phyloP scores from a whole-genome alignment of 1,140 invertebrate genomes.

The Danaus plexippus region DNA sequence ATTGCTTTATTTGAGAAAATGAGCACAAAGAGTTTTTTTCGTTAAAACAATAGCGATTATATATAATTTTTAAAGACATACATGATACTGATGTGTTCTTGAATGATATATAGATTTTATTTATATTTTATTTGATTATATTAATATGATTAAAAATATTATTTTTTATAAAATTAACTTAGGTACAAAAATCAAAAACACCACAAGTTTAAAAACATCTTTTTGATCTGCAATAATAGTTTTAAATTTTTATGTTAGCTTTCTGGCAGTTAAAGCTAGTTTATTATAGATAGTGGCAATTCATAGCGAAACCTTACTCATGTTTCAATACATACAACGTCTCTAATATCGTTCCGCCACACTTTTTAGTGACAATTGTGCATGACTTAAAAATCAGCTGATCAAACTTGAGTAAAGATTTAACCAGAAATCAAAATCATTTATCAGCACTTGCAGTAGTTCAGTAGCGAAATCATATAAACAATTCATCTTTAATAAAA shows the following conservation, averaged over 20 bases:
- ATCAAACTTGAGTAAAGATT: conserved; percentile 10
- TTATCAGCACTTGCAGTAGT: conserved; percentile 18
- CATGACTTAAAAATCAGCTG: conserved; percentile 34
- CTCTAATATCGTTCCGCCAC: conserved; percentile 58
- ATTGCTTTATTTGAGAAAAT: too few relatives aligned
- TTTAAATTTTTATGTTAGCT: not conserved
- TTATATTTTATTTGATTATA: too few relatives aligned
- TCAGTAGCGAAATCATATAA: conserved; percentile 15
- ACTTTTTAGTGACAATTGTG: conserved; percentile 50
- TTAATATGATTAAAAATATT: too few relatives aligned
- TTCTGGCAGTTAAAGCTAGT: not conserved
- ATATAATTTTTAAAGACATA: too few relatives aligned
- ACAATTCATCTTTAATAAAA: conserved; percentile 9
- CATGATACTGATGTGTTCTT: too few relatives aligned
- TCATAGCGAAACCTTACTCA: conserved; percentile 71
- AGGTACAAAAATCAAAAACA: not conserved
- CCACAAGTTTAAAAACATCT: not conserved
- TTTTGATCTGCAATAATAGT: conserved; percentile 3
- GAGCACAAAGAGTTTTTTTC: too few relatives aligned
- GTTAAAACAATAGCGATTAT: too few relatives aligned
- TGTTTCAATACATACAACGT: conserved; percentile 42
- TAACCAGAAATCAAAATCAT: conserved; percentile 9
- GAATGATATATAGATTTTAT: too few relatives aligned
- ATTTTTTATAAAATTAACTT: too few relatives aligned
- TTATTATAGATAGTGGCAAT: conserved; percentile 55